Conservation (phyloP, 2,888 invertebrate genomes). For the Apoderus coryli region DNA sequence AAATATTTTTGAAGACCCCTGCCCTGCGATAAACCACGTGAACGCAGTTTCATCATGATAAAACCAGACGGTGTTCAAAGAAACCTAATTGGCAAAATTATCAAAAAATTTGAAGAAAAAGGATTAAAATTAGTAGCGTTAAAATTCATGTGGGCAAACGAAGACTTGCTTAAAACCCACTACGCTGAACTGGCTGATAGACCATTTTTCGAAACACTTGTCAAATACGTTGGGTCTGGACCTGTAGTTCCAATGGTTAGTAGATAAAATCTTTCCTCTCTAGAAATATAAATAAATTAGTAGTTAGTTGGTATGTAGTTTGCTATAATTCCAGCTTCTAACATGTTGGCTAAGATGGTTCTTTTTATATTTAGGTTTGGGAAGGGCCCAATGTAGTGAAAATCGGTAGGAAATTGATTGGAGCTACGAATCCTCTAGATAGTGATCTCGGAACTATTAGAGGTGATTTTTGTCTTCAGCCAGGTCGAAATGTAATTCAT, state of each 20-base stretch:
- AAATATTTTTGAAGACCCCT: too few relatives aligned
- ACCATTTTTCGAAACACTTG: slow-evolving; percentile 83
- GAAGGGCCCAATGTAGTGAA: slow-evolving; percentile 88
- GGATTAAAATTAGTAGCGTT: slow-evolving; percentile 90
- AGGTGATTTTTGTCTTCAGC: slow-evolving; percentile 87
- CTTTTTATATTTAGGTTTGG: slow-evolving; percentile 42
- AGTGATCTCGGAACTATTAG: slow-evolving; percentile 91
- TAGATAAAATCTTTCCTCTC: too few relatives aligned
- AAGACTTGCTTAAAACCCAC: slow-evolving; percentile 74
- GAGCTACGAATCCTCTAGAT: slow-evolving; percentile 90
- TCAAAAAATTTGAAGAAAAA: slow-evolving; percentile 86
- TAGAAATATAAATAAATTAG: too few relatives aligned
- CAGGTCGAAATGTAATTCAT: slow-evolving; percentile 90
- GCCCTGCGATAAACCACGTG: too few relatives aligned
- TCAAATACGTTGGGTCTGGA: slow-evolving; percentile 51
- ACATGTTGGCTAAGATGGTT: too few relatives aligned
- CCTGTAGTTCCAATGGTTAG: slow-evolving; percentile 73
- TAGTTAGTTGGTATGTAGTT: too few relatives aligned
- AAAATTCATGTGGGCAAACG: slow-evolving; percentile 78
- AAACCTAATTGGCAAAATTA: slow-evolving; percentile 86
- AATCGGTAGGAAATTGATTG: slow-evolving; percentile 87
- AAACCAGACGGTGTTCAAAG: slow-evolving; percentile 97
- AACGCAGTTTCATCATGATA: slow-evolving; percentile 93
- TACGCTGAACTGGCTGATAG: slow-evolving; percentile 77
- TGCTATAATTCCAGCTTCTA: too few relatives aligned